Evolutionary conservation across 2,797 vertebrate genomes (phyloP), one percentile per base, ranked within the genome.

Genomic region (Lutjanus campechanus): DNA sequence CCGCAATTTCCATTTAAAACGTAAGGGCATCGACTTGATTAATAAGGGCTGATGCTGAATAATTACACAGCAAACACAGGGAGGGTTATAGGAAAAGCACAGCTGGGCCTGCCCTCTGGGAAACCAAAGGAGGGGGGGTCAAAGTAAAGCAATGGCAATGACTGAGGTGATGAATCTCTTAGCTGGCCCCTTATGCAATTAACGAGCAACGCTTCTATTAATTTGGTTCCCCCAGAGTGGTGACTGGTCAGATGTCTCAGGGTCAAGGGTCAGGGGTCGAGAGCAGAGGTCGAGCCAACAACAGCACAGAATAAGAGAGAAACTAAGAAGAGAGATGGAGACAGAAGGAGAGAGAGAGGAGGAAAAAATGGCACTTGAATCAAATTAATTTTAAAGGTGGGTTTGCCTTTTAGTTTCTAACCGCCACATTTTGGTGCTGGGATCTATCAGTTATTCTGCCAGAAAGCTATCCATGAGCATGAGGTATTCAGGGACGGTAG

Each of bases 1-100:
- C 92, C 15, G 95, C 96, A 98, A 99, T 99, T 99, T 99, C 97
- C 98, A 99, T 99, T 99, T 99, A 98, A 98, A 99, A 98, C 96
- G 96, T 95, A 89, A 89, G 92, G 96, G 95, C 97, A 99, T 98
- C 93, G 97, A 98, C 98, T 98, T 98, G 97, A 99, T 99, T 99
- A 99, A 98, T 98, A 98, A 98, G 97, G 96, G 96, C 97, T 97
- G 96, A 98, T 98, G 97, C 96, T 97, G 98, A 97, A 99, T 99
- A 99, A 99, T 99, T 98, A 98, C 95, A 95, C 88, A 40, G 95
- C 90, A 96, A 97, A 97, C 96, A 97, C 94, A 93, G 68, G 68
- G 92, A 95, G 95, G 95, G 96, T 95, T 97, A 96, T 96, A 97
- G 96, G 94, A 96, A 96, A 97, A 96, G 95, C 97, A 96, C 98